Evolutionary conservation across 2,797 vertebrate species (phyloP).

Genomic region (Rhodeus uyekii): DNA sequence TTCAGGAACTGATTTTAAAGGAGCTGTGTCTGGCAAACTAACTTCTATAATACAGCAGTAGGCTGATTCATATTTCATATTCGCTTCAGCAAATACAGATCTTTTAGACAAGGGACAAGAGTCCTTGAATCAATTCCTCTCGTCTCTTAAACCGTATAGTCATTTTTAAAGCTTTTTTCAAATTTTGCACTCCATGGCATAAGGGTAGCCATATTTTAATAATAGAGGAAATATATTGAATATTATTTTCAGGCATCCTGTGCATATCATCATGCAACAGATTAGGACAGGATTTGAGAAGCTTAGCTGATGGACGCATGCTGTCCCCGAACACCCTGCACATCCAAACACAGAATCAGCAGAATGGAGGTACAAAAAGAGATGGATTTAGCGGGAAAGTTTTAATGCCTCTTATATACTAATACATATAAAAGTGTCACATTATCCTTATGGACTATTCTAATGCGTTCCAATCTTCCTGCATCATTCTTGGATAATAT

Average conservation of each 20-base stretch:
- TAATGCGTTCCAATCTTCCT: conserved; percentile 17
- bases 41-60: not conserved
- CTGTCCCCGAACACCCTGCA: conserved; percentile 34
- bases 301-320: conserved; percentile 41
- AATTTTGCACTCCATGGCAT: conserved; percentile 16
- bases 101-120: not conserved
- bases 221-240: conserved; percentile 25
- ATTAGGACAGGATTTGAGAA: conserved; percentile 41
- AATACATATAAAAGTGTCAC: conserved; percentile 17
- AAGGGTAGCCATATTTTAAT: conserved; percentile 40
- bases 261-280: conserved; percentile 30
- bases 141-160: not conserved
- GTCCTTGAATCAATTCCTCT: not conserved
- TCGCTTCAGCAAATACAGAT: not conserved
- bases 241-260: conserved; percentile 29
- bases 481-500: not conserved
- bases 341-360: conserved; percentile 10
- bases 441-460: not conserved
- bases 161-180: conserved; percentile 17
- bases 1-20: conserved; percentile 53
- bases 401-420: not conserved
- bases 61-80: not conserved
- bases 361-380: not conserved
- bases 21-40: not conserved
- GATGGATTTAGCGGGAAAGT: not conserved